Base-by-base conservation (phyloP, 2,888 invertebrate genomes). In the Cynaeus angustus region DNA sequence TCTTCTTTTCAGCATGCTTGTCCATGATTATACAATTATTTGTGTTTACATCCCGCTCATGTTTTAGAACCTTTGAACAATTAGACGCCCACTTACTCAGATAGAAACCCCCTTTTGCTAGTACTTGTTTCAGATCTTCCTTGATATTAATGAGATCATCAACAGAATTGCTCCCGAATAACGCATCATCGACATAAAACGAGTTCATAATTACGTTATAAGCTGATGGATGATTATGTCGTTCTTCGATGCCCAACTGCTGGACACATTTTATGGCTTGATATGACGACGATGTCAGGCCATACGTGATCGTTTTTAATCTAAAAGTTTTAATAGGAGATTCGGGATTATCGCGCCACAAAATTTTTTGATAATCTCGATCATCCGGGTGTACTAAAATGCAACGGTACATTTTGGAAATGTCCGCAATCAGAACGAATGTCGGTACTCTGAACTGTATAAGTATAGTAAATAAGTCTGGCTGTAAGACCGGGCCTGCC, bases 341-440 rank as follows among this genome's bases (percentile, higher is more conserved):
- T 10, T 61, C 26, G 2, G 62, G 26, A 30, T 37, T 45, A 10
- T 69, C 59, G 8, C 72, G 69, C 66, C 66, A 70, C 9, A 72
- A 12, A 26, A 72, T 70, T 52, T 21, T 26, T 26, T 68, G 68
- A 53, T 43, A 68, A 3, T 59, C 21, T 1, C 16, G 0, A 37
- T 68, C 43, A 8, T 33, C 52, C 1, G 38, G 16, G 8, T 56
- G 33, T 2, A 71, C 21, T 26, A 10, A n/a, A 8, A 71, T 64
- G 13, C 53, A 33, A 1, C 71, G 21, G 21, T 21, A 21, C 21
- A 21, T 21, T 21, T 21, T 21, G 2, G 21, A 21, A 21, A 21
- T 21, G 4, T 21, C 21, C 2, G 21, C 21, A 4, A 21, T 21
- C 4, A 21, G 21, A 3, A 21, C 21, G 21, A 21, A 21, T 21